Evolutionary conservation across 1,140 invertebrate species (phyloP), one percentile per base, ranked within the genome.

Genomic region (Liolophura sinensis): DNA sequence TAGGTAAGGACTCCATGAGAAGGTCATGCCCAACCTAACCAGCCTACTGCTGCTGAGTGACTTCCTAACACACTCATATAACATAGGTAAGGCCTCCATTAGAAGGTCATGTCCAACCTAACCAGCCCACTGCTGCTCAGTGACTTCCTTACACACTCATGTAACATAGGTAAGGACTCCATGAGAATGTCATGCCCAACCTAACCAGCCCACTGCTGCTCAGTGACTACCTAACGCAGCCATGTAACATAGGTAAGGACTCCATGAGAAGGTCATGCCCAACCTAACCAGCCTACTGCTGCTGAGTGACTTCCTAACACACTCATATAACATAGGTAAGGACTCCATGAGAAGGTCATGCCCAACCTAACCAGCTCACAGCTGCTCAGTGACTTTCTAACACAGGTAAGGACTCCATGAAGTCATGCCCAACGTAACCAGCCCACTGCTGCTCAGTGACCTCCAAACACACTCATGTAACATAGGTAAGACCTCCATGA

Each of bases 191-290:
- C 15, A 88, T 97, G 85, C 88, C 89, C 16, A 88, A 94, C 82
- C 86, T 98, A 65, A 88, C 90, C 20, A 91, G 91, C 76, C 94
- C 95, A 11, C 86, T 96, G 54, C 82, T 92, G 48, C 86, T 96
- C 68, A 94, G 93, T n/a, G 95, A 97, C 79, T 97, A 95, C 84
- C 87, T 98, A 9, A 93, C 96, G 87, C 90, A 94, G 75, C 93
- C 93, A 15, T 90, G 96, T 62, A 91, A 95, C 78, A 87, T 90
- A 51, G 92, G 91, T 92, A 79, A 79, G 71, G 69, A 69, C 83
- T 97, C 18, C 87, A 95, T 51, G 93, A 96, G 77, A 88, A 91
- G 67, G 87, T 96, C 15, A 88, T 97, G 85, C 88, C 89, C 16
- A 88, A 94, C 82, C 86, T 98, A 65, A 88, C 90, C 20, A 91